Evolutionary conservation across 2,888 invertebrate genomes (phyloP).

Genomic region (Lithosia quadra): DNA sequence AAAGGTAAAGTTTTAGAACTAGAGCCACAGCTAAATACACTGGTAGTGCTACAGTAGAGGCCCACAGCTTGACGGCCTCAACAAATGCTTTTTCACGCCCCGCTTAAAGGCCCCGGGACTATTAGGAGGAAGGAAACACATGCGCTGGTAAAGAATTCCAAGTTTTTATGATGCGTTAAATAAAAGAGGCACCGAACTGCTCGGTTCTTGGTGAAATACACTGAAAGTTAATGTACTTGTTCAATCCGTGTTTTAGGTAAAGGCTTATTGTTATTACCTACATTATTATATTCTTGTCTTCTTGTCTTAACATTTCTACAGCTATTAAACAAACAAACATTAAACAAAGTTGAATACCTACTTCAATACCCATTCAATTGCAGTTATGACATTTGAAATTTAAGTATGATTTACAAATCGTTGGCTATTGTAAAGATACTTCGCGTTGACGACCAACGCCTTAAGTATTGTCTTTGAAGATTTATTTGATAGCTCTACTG

Average conservation of each 20-base stretch:
- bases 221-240: slow-evolving; percentile 7
- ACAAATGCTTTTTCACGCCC: too few species aligned
- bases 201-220: too few species aligned
- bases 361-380: slow-evolving; percentile 27
- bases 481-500: slow-evolving; percentile 63
- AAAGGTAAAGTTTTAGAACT: too few species aligned
- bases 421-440: slow-evolving; percentile 59
- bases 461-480: slow-evolving; percentile 59
- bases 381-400: slow-evolving; percentile 53
- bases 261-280: slow-evolving; percentile 33
- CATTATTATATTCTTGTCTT: slow-evolving; percentile 48
- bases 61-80: too few species aligned
- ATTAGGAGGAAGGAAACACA: too few species aligned
- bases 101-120: too few species aligned
- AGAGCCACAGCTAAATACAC: too few species aligned
- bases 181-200: too few species aligned
- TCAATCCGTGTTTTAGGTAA: slow-evolving; percentile 23
- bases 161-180: too few species aligned
- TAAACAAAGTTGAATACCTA: slow-evolving; percentile 13
- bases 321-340: slow-evolving; percentile 18
- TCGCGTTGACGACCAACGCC: slow-evolving; percentile 56
- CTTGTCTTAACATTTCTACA: slow-evolving; percentile 36
- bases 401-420: slow-evolving; percentile 63
- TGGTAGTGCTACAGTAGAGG: too few species aligned
- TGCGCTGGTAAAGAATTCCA: too few species aligned